Evolutionary conservation across 2,888 invertebrate species (phyloP).

Genomic region (Epistrophe grossulariae): DNA sequence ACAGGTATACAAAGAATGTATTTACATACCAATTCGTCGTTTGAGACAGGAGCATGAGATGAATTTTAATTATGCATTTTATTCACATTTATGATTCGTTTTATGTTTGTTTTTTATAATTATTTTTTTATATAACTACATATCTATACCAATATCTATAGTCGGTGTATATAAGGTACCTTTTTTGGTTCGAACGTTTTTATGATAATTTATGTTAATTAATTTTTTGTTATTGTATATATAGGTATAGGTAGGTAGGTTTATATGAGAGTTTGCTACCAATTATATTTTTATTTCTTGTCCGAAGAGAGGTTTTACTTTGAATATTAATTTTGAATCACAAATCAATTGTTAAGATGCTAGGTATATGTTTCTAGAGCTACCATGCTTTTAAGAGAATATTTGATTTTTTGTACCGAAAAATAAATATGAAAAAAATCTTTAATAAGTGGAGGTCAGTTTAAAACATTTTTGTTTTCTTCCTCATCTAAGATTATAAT

Average conservation of each 20-base stretch:
- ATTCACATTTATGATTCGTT: conserved; percentile 14
- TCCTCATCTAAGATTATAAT: not conserved
- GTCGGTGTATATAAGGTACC: not conserved
- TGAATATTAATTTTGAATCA: conserved; percentile 25
- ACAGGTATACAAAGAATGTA: conserved; percentile 41
- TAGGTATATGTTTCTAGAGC: not conserved
- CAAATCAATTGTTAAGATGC: not conserved
- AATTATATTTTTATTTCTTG: conserved; percentile 32
- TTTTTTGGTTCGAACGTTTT: conserved; percentile 23
- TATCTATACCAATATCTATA: not conserved
- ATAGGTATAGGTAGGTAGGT: too few relatives aligned
- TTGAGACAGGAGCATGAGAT: conserved; percentile 26
- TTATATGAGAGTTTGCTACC: not conserved
- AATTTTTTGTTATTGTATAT: conserved; percentile 23
- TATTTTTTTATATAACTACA: not conserved
- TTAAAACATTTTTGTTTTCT: not conserved
- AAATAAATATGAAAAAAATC: not conserved
- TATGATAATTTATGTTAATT: conserved; percentile 37
- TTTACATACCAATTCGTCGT: not conserved
- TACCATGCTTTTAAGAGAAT: too few relatives aligned
- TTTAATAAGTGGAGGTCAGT: not conserved
- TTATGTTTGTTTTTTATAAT: conserved; percentile 6
- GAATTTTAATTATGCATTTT: conserved; percentile 57
- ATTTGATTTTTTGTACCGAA: not conserved
- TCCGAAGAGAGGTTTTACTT: not conserved